Evolutionary conservation across 2,797 vertebrate species (phyloP).

Genomic region (Gymnothorax javanicus): DNA sequence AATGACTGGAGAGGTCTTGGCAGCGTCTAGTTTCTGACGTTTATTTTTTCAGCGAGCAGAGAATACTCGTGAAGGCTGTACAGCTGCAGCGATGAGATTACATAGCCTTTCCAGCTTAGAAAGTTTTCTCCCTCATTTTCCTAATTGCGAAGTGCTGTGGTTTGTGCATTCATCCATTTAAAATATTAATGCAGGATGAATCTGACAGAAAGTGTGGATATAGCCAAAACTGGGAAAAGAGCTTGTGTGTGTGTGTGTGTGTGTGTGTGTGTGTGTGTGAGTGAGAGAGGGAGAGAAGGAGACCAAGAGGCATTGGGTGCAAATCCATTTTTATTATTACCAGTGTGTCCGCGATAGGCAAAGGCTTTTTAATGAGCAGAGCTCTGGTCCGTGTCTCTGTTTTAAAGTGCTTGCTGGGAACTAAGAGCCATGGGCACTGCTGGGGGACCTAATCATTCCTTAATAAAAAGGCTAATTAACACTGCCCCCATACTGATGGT

Average conservation of each 20-base stretch:
- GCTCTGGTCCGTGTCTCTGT: slow-evolving; percentile 56
- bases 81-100: slow-evolving; percentile 55
- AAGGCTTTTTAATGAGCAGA: slow-evolving; percentile 79
- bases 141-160: slow-evolving; percentile 25
- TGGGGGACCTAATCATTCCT: slow-evolving; percentile 14
- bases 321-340: slow-evolving; percentile 70
- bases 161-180: slow-evolving; percentile 52
- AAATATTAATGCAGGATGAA: slow-evolving; percentile 51
- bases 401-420: slow-evolving; percentile 72
- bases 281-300: slow-evolving; percentile 24
- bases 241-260: background rate
- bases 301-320: slow-evolving; percentile 56
- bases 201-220: slow-evolving; percentile 26
- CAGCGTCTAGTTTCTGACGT: slow-evolving; percentile 43
- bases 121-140: slow-evolving; percentile 29
- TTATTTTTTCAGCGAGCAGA: slow-evolving; percentile 42
- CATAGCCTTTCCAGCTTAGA: slow-evolving; percentile 43
- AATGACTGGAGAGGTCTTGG: slow-evolving; percentile 18
- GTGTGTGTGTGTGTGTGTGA: background rate
- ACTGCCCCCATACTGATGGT: background rate
- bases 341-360: slow-evolving; percentile 73
- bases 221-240: slow-evolving; percentile 2
- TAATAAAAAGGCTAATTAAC: background rate
- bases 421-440: slow-evolving; percentile 23
- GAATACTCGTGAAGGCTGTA: slow-evolving; percentile 51